A percentile compares a stretch with the other conserved stretches of the same genome.
These are phyloP conservation scores for Coelogynopora nodosa DNA, from an alignment of 2,888 invertebrate genomes.

Conservation along the genomic window DNA sequence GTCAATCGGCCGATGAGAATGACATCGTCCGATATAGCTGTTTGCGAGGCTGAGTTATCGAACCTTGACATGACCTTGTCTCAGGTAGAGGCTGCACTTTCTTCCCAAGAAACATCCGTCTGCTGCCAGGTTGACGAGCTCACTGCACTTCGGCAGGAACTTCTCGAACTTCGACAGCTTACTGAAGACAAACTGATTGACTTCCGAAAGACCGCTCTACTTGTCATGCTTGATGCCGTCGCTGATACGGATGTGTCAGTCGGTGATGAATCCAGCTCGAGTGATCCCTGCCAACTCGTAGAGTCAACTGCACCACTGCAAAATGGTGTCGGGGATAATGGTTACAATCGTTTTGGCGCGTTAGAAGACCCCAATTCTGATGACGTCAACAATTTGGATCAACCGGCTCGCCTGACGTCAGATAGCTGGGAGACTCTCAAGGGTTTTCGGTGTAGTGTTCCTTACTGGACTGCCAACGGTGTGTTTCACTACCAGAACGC, in stretches of 20 bases:
- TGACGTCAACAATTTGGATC: background rate
- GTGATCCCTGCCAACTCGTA: constrained; percentile 47
- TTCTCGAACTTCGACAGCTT: background rate
- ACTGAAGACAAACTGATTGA: background rate
- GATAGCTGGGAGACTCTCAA: background rate
- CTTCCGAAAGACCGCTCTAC: constrained; percentile 32
- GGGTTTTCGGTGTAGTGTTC: background rate
- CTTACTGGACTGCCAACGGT: constrained; percentile 16
- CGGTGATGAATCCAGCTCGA: constrained; percentile 44
- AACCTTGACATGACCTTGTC: background rate
- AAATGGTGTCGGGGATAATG: background rate
- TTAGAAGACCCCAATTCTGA: background rate
- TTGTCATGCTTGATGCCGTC: constrained; percentile 41
- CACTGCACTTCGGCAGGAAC: background rate
- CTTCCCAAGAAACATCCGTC: background rate
- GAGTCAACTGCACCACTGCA: background rate
- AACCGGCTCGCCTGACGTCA: background rate
- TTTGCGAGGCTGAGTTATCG: background rate
- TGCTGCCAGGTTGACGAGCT: background rate
- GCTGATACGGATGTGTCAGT: background rate
- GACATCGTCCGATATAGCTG: background rate
- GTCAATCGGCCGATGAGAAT: too few relatives aligned
- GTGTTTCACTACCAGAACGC: background rate
- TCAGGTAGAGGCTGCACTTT: background rate
- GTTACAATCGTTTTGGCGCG: background rate